Evolutionary conservation across 1,140 invertebrate genomes (phyloP).

Genomic region (Zophobas morio): DNA sequence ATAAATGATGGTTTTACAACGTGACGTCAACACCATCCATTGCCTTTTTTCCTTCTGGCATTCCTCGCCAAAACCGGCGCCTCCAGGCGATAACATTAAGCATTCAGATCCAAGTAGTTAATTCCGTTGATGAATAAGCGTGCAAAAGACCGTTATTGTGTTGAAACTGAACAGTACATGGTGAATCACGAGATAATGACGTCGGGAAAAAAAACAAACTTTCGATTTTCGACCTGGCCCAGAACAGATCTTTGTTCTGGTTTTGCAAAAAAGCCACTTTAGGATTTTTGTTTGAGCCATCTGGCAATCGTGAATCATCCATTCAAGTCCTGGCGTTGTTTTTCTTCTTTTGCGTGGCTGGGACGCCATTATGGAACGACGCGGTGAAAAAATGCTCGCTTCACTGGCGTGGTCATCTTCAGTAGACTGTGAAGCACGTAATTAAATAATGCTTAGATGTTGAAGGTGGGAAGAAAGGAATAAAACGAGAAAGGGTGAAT

Average conservation of each 20-base stretch:
- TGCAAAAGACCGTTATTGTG: neutral
- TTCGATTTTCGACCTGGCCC: neutral
- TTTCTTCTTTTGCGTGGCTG: neutral
- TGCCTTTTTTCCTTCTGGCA: too few species aligned
- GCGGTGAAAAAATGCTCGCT: neutral
- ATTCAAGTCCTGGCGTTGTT: neutral
- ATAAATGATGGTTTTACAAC: too few species aligned
- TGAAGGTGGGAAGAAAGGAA: neutral
- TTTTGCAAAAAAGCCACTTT: neutral
- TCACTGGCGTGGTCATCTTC: neutral
- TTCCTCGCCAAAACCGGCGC: too few species aligned
- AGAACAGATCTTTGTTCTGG: neutral
- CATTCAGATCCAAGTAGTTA: neutral
- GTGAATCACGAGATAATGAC: neutral
- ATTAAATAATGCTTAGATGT: conserved; percentile 1
- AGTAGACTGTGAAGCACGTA: neutral
- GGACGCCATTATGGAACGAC: neutral
- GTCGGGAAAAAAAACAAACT: neutral
- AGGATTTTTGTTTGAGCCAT: neutral
- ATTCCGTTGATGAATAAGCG: conserved; percentile 7
- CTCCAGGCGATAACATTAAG: too few species aligned
- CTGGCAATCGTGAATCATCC: neutral
- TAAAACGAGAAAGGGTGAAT: neutral
- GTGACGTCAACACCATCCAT: too few species aligned
- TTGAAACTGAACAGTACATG: neutral